Evolutionary conservation across 2,888 invertebrate species (phyloP), one percentile per base, ranked within the genome.

Genomic region (Mycalesis mineus): DNA sequence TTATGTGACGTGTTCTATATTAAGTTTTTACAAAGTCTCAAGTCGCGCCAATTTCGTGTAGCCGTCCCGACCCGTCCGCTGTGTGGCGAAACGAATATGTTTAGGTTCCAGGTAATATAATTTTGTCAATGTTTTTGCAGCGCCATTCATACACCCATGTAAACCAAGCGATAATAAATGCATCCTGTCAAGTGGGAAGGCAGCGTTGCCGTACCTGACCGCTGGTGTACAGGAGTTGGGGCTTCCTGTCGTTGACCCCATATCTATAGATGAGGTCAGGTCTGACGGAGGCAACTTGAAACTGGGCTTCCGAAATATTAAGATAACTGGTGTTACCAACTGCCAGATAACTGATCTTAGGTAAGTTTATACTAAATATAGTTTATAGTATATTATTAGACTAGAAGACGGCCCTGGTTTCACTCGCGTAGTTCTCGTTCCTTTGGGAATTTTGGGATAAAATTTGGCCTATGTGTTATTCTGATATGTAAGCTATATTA

Each of bases 81-180:
- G n/a, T n/a, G n/a, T n/a, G n/a, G n/a, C n/a, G n/a, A n/a, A n/a
- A n/a, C n/a, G n/a, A n/a, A n/a, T n/a, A n/a, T n/a, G n/a, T n/a
- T n/a, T n/a, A n/a, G n/a, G n/a, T n/a, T n/a, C n/a, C n/a, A n/a
- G n/a, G n/a, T n/a, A n/a, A n/a, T n/a, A n/a, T n/a, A n/a, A n/a
- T n/a, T n/a, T n/a, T n/a, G n/a, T n/a, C n/a, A n/a, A 13, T 14
- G 14, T 31, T 8, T 17, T 39, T 39, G 15, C 22, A 49, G 49
- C 15, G 2, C 28, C 49, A 17, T 55, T 55, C 36, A 28, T 55
- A 7, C 50, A 36, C 13, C 56, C 56, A n/a, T 60, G 60, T 40
- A 54, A 55, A 51, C 40, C 54, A 15, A 54, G 44, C 8, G 61
- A 60, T 33, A 13, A 15, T 1, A 39, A 55, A 44, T 61, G 58